Base-by-base conservation (phyloP, 2,113 vertebrate species). In the Catharus bicknelli region DNA sequence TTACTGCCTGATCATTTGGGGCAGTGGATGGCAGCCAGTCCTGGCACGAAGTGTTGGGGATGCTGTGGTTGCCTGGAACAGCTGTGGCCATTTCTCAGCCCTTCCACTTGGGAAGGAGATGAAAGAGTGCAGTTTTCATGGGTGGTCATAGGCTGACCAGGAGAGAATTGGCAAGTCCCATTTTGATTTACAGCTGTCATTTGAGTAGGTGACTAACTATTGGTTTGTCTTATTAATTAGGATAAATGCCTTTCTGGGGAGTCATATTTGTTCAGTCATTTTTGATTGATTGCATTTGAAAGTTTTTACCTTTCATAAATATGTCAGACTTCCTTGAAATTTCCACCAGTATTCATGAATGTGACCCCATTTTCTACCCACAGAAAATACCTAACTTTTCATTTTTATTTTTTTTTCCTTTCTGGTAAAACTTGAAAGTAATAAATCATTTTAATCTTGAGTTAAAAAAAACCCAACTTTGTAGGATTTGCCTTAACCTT, bases 21-120 rank as follows among this genome's bases (percentile, higher is more conserved):
- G 92, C 83, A 90, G 81, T 9, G 54, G 86, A 68, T 84, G 94
- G 77, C 73, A 90, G 83, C 80, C 83, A 64, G 83, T 59, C 40
- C 80, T 88, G 83, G 92, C 90, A 93, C 12, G 0, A 5, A 81
- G 58, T 61, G 17, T 1, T 13, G 77, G 61, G 75, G 91, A 88
- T 94, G 90, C 93, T 89, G 27, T 88, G 91, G 79, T 94, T 94
- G 95, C 83, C 83, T 86, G 93, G 47, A 86, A 53, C 27, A 81
- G 70, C 76, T 81, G 51, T 3, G 13, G 62, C 77, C 13, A 2
- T 74, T 82, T 50, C 67, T 95, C 85, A 77, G 78, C 63, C 67
- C 75, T 88, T 82, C 70, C 55, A 70, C 83, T 89, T 84, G 42
- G 64, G 85, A 88, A 84, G 57, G 67, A 91, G 62, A 77, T 88